Conservation (phyloP, 2,888 invertebrate species). For the Spodoptera exigua region DNA sequence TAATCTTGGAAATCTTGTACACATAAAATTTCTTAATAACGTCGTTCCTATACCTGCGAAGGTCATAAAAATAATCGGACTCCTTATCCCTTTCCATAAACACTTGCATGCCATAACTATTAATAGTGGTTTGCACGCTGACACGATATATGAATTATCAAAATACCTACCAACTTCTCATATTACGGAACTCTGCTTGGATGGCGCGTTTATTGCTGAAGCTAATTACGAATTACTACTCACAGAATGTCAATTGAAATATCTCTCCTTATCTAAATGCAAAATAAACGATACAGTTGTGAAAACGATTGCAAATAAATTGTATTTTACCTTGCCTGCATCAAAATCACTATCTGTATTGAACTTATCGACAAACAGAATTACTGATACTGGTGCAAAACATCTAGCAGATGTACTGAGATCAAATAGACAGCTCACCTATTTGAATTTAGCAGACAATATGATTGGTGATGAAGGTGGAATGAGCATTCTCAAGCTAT, state of each 20-base stretch:
- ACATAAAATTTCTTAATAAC: constrained; percentile 2
- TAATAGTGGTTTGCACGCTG: not conserved
- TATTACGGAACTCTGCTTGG: constrained; percentile 74
- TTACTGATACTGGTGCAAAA: constrained; percentile 71
- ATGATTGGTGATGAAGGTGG: constrained; percentile 71
- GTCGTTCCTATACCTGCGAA: not conserved
- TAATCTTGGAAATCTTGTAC: not conserved
- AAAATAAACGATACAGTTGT: constrained; percentile 67
- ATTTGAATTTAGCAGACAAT: constrained; percentile 75
- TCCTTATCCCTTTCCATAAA: not conserved
- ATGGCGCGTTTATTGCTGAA: constrained; percentile 61
- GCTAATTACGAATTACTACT: constrained; percentile 70
- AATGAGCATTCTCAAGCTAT: constrained; percentile 54
- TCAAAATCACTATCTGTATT: constrained; percentile 67
- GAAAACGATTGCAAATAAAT: constrained; percentile 61
- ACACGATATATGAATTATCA: not conserved
- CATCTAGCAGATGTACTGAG: constrained; percentile 66
- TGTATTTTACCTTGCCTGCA: constrained; percentile 62
- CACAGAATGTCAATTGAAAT: constrained; percentile 57
- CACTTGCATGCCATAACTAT: not conserved
- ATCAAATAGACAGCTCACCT: constrained; percentile 69
- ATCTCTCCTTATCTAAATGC: constrained; percentile 73
- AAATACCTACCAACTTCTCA: constrained; percentile 51
- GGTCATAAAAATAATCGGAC: constrained; percentile 1
- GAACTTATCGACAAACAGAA: constrained; percentile 73